phyloP scores from a whole-genome alignment of 1,140 invertebrate genomes.

The Macrocentrus cingulum region DNA sequence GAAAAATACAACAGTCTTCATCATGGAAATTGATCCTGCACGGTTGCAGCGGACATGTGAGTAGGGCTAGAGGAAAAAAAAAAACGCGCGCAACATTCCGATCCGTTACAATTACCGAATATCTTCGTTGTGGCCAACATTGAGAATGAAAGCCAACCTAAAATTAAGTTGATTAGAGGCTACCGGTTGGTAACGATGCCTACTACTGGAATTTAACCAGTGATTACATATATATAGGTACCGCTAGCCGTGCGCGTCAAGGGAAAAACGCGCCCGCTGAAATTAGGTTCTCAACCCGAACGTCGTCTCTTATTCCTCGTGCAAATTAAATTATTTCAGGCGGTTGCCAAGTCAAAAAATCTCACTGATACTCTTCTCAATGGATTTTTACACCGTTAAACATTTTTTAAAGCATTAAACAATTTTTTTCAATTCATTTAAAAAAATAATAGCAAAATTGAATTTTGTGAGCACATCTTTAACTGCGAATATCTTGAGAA shows the following conservation, averaged over 20 bases:
- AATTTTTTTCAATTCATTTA: no score
- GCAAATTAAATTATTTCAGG: no score
- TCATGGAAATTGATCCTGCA: no score
- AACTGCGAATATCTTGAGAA: no score
- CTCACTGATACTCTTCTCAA: no score
- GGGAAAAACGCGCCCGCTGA: constrained; percentile 30
- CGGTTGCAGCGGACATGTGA: neutral
- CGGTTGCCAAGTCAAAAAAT: no score
- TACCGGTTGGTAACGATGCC: constrained; percentile 57
- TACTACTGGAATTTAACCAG: constrained; percentile 60
- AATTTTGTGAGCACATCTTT: no score
- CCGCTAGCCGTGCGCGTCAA: constrained; percentile 30
- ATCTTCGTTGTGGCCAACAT: constrained; percentile 52
- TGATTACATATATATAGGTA: constrained; percentile 53
- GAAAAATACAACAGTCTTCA: no score
- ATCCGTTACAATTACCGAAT: constrained; percentile 58
- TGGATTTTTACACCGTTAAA: no score
- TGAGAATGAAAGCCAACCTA: constrained; percentile 44
- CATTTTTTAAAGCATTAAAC: no score
- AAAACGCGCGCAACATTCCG: constrained; percentile 51
- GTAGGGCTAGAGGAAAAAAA: constrained; percentile 27
- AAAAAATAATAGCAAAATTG: no score
- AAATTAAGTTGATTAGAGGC: constrained; percentile 61
- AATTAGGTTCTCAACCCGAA: constrained; percentile 32
- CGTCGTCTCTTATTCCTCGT: neutral